Evolutionary conservation across 2,113 vertebrate genomes (phyloP).

Genomic region (Okapia johnstoni): DNA sequence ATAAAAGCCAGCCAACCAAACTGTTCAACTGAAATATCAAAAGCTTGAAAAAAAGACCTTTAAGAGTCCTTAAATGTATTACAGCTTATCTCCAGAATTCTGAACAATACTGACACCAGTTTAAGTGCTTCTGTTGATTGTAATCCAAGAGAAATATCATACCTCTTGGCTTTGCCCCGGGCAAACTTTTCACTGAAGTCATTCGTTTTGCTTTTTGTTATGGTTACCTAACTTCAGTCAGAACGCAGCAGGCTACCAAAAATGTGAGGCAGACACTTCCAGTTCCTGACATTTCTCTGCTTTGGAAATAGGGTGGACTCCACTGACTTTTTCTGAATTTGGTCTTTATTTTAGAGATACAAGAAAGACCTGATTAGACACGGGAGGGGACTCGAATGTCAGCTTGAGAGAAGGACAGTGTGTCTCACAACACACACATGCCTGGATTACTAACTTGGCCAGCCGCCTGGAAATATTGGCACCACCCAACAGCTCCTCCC

Average conservation of each 20-base stretch:
- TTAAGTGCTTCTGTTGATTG: slow-evolving; percentile 34
- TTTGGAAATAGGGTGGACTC: neutral
- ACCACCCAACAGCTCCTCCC: neutral
- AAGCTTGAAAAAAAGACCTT: neutral
- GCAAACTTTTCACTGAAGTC: slow-evolving; percentile 43
- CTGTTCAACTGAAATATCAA: slow-evolving; percentile 1
- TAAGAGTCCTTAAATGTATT: neutral
- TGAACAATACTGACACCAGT: neutral
- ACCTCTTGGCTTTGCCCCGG: slow-evolving; percentile 56
- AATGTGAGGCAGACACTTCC: neutral
- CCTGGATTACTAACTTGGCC: slow-evolving; percentile 23
- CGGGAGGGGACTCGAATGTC: slow-evolving; percentile 14
- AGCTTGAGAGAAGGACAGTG: neutral
- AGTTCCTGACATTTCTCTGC: neutral
- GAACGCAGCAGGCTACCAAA: neutral
- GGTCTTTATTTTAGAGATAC: slow-evolving; percentile 21
- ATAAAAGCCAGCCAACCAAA: neutral
- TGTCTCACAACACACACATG: neutral
- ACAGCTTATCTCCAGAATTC: neutral
- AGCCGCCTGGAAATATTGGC: slow-evolving; percentile 44
- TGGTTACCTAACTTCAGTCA: slow-evolving; percentile 46
- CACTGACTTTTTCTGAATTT: neutral
- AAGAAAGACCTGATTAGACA: neutral
- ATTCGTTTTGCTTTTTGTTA: slow-evolving; percentile 36
- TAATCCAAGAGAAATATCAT: slow-evolving; percentile 47